Percentiles rank a stretch among this genome's conserved stretches.
Conservation (phyloP, 2,888 invertebrate species). For the Yponomeuta malinellus region DNA sequence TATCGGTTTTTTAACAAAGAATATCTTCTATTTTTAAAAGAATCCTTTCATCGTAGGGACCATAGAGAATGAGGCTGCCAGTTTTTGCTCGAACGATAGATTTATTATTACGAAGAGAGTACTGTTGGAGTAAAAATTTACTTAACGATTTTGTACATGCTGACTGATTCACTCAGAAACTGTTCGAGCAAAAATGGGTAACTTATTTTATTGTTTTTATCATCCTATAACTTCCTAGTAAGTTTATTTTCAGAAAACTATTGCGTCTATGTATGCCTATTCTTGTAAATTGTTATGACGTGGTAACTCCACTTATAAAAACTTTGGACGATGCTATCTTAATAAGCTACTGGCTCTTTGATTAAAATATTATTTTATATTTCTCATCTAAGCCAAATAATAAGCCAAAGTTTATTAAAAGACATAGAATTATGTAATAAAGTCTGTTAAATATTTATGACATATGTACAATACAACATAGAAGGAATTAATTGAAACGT, state of each 20-base stretch:
- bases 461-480: neutral
- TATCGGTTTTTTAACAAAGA: conserved; percentile 32
- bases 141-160: no score
- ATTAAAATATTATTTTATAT: conserved; percentile 18
- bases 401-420: conserved; percentile 61
- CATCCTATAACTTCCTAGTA: conserved; percentile 10
- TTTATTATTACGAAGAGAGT: no score
- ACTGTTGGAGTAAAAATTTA: no score
- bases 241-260: conserved; percentile 14
- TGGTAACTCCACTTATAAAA: conserved; percentile 1
- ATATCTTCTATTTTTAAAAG: conserved; percentile 30
- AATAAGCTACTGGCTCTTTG: conserved; percentile 6
- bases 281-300: neutral
- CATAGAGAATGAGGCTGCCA: conserved; percentile 52
- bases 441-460: conserved; percentile 13
- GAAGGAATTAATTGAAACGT: neutral
- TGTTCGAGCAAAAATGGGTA: conserved; percentile 8
- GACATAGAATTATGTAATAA: conserved; percentile 27
- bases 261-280: neutral
- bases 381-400: conserved; percentile 60
- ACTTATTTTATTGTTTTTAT: conserved; percentile 4
- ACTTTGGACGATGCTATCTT: conserved; percentile 9
- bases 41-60: conserved; percentile 62
- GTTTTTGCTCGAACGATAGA: conserved; percentile 32
- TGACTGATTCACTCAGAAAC: neutral